Evolutionary conservation across 2,113 vertebrate genomes (phyloP).

Genomic region (Syrmaticus mikado): DNA sequence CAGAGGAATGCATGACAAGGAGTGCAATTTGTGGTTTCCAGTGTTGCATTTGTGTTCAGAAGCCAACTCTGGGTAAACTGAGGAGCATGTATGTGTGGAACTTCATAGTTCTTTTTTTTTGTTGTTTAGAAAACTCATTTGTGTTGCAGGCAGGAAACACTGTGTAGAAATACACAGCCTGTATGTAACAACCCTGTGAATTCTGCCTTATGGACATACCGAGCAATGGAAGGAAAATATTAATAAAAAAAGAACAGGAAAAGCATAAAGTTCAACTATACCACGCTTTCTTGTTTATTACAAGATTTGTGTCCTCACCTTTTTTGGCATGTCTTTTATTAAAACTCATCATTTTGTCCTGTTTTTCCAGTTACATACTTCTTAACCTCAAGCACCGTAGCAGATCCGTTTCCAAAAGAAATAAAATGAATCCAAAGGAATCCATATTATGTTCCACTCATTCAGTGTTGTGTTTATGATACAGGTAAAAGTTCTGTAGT

Average conservation of each 20-base stretch:
- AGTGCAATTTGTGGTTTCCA: neutral
- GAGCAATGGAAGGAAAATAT: constrained; percentile 57
- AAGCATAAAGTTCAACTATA: constrained; percentile 64
- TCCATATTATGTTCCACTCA: neutral
- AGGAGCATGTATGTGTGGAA: neutral
- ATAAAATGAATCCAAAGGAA: constrained; percentile 52
- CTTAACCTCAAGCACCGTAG: constrained; percentile 1
- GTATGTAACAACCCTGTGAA: constrained; percentile 13
- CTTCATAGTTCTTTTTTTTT: neutral
- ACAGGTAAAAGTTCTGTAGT: neutral
- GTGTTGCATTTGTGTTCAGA: neutral
- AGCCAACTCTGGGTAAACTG: neutral
- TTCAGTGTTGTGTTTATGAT: neutral
- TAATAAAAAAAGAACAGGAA: constrained; percentile 65
- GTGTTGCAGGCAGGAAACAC: neutral
- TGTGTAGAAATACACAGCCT: neutral
- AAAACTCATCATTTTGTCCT: constrained; percentile 55
- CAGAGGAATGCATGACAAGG: neutral
- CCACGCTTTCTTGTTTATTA: constrained; percentile 55
- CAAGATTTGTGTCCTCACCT: constrained; percentile 47
- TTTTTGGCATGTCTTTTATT: constrained; percentile 57
- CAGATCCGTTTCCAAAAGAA: constrained; percentile 22
- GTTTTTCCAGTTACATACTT: constrained; percentile 32
- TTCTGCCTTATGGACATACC: constrained; percentile 50
- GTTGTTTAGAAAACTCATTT: neutral